Evolutionary conservation across 1,140 invertebrate genomes (phyloP), one percentile per base, ranked within the genome.

Genomic region (Sitobion miscanthi): DNA sequence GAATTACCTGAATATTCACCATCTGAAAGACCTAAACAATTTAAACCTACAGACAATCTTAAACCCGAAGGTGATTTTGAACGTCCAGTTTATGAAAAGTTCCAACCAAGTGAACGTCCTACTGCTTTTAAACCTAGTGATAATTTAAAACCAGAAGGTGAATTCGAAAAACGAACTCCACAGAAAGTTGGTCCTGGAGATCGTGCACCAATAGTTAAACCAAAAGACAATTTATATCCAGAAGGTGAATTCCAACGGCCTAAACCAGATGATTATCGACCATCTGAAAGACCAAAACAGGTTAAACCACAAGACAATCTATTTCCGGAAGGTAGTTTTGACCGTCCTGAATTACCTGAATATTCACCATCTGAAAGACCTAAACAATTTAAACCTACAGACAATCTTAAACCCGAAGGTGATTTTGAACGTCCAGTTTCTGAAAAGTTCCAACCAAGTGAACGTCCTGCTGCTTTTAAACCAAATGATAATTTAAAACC

Each of bases 61-160:
- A 95, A 94, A 94, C 95, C 95, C 0, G 96, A 97, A 94, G 96
- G 96, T 92, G 95, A 95, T 49, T 90, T 95, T 6, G 95, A 95
- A 62, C 94, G 95, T 89, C 95, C 93, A 0, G 95, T 95, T 93
- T 94, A 94, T 77, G 94, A 94, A 35, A 94, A 94, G n/a, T 91
- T 94, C 54, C 86, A 93, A 42, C 42, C 91, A 93, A 94, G 94
- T 95, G 94, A 95, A 94, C 89, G 94, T 93, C 95, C 96, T 85
- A 95, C 95, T 93, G 95, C 95, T 83, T 96, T 95, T 45, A 96
- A 96, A 94, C 95, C 95, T 0, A n/a, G 95, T 62, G 96, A 96
- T 94, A 96, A 96, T 94, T 95, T 97, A 8, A 96, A 96, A 95
- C 96, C 96, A 14, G 96, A 97, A 95, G 97, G 95, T 23, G 95